Conservation (phyloP, 2,113 vertebrate species). For the Mesoclemmys tuberculata region DNA sequence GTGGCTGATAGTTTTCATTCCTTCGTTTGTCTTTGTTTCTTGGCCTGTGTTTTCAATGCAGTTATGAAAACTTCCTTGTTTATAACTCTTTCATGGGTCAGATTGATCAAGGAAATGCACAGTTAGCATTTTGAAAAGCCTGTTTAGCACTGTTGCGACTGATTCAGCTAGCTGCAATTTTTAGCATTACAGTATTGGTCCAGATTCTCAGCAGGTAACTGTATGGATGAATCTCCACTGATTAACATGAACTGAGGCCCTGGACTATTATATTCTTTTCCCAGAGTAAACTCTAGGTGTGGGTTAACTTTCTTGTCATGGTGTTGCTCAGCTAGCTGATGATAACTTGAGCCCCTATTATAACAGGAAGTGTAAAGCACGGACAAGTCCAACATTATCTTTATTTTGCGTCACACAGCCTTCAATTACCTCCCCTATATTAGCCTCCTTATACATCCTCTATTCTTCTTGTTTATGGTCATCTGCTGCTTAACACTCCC, state of each 20-base stretch:
- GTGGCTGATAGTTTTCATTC: neutral
- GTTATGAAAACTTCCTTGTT: slow-evolving; percentile 20
- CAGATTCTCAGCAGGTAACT: neutral
- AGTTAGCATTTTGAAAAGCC: neutral
- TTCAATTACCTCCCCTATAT: slow-evolving; percentile 40
- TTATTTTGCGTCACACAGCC: slow-evolving; percentile 28
- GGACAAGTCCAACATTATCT: slow-evolving; percentile 30
- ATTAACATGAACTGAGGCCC: neutral
- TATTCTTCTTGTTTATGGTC: slow-evolving; percentile 62
- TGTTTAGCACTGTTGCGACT: neutral
- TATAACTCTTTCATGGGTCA: slow-evolving; percentile 29
- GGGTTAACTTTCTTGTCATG: slow-evolving; percentile 12
- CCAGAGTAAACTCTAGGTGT: neutral
- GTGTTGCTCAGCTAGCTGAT: neutral
- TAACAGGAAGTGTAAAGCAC: slow-evolving; percentile 42
- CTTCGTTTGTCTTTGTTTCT: slow-evolving; percentile 21
- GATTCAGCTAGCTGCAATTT: neutral
- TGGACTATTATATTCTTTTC: neutral
- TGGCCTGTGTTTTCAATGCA: slow-evolving; percentile 8
- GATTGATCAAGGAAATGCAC: neutral
- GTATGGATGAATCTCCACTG: neutral
- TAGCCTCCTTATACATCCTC: slow-evolving; percentile 38
- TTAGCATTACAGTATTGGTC: neutral
- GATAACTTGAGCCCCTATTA: neutral
- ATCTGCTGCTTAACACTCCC: slow-evolving; percentile 61